Evolutionary conservation across 2,113 vertebrate genomes (phyloP).

Genomic region (Brachyhypopomus occidentalis): DNA sequence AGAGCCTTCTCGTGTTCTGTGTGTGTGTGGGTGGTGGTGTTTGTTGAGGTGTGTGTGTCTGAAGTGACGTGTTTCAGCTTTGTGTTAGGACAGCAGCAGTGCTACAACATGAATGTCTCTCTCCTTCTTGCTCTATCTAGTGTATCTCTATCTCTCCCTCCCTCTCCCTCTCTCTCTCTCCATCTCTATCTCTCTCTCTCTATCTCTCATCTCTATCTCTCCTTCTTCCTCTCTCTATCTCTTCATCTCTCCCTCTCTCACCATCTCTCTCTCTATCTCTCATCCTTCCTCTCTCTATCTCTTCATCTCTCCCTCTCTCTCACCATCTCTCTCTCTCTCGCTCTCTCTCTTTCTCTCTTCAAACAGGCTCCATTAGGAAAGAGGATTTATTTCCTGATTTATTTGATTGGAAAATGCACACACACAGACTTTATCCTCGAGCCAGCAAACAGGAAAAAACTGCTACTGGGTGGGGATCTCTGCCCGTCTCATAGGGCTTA

Average conservation of each 20-base stretch:
- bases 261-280: conserved; percentile 58
- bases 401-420: conserved; percentile 78
- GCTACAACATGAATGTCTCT: neutral
- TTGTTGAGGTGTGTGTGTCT: too few relatives aligned
- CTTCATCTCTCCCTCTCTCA: conserved; percentile 68
- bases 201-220: conserved; percentile 49
- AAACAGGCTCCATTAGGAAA: conserved; percentile 73
- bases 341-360: conserved; percentile 64
- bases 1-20: too few relatives aligned
- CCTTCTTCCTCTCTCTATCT: conserved; percentile 57
- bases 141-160: conserved; percentile 49
- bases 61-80: too few relatives aligned
- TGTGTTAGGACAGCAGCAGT: too few relatives aligned
- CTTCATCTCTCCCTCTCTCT: neutral
- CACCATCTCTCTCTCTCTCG: conserved; percentile 59
- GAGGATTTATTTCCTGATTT: conserved; percentile 79
- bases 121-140: conserved; percentile 11
- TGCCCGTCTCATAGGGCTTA: neutral
- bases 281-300: neutral
- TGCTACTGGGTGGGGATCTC: conserved; percentile 71
- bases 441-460: conserved; percentile 69
- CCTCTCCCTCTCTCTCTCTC: neutral
- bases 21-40: too few relatives aligned
- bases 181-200: neutral
- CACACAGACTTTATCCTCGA: conserved; percentile 69